These are phyloP conservation scores for Toxotes lorentzi DNA, from an alignment of 2,797 vertebrate species.

Conservation along the genomic window DNA sequence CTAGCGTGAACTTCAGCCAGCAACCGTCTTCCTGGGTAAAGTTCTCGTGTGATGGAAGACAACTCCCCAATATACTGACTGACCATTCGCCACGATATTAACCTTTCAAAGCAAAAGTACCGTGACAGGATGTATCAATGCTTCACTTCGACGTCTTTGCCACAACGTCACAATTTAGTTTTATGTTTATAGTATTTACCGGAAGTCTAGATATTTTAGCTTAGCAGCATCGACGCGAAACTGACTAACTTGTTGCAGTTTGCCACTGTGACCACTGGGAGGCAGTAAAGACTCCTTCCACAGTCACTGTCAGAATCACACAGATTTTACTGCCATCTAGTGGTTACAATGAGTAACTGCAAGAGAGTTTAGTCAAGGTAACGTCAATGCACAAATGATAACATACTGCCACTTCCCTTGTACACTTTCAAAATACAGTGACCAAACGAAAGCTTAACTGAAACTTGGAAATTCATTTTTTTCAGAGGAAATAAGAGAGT, in stretches of 20 bases:
- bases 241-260: conserved; percentile 2
- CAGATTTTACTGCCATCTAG: neutral
- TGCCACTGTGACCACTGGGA: neutral
- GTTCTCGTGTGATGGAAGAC: neutral
- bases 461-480: too few relatives aligned
- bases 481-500: too few relatives aligned
- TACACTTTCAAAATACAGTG: neutral
- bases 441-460: neutral
- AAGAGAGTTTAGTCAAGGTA: neutral
- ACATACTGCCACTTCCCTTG: rapidly evolving
- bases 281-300: neutral
- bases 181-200: conserved; percentile 30
- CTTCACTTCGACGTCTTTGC: neutral
- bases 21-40: neutral
- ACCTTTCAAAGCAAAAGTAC: conserved; percentile 25
- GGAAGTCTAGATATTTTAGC: neutral
- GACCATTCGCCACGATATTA: neutral
- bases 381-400: rapidly evolving
- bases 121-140: neutral
- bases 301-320: neutral
- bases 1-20: neutral
- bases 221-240: rapidly evolving
- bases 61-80: neutral
- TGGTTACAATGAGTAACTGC: neutral
- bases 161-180: neutral